Conservation (phyloP, 1,140 invertebrate genomes). For the Druon quercuslanigerum region DNA sequence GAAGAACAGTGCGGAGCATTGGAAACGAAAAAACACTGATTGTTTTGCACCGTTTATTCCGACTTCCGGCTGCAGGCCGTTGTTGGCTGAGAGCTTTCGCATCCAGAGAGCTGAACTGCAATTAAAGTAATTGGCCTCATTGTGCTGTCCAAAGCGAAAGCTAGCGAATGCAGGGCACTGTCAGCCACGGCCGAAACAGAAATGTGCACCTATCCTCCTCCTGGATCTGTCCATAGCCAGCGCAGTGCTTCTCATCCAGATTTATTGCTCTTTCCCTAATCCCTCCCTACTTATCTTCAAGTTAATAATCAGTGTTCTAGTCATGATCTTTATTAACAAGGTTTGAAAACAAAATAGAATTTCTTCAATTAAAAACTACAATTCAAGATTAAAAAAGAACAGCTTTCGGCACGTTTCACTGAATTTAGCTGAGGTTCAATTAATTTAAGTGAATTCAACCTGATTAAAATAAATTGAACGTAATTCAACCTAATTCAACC, state of each 20-base stretch:
- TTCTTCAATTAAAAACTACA: not conserved
- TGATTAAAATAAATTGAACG: no score
- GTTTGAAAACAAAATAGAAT: not conserved
- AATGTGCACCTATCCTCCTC: slow-evolving; percentile 47
- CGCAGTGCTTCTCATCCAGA: slow-evolving; percentile 33
- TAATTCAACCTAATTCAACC: no score
- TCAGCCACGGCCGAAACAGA: slow-evolving; percentile 47
- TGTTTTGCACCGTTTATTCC: slow-evolving; percentile 66
- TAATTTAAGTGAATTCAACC: no score
- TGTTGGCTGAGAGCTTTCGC: slow-evolving; percentile 65
- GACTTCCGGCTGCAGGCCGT: slow-evolving; percentile 62
- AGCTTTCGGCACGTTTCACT: no score
- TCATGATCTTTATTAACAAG: not conserved
- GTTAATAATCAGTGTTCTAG: not conserved
- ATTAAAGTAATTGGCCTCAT: slow-evolving; percentile 72
- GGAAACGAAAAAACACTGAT: slow-evolving; percentile 56
- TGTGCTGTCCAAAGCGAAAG: slow-evolving; percentile 69
- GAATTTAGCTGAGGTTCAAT: no score
- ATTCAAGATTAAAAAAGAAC: no score
- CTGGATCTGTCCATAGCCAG: slow-evolving; percentile 40
- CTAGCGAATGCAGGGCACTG: slow-evolving; percentile 59
- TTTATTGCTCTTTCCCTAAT: not conserved
- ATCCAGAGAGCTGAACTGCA: slow-evolving; percentile 64
- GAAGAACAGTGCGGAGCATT: not conserved
- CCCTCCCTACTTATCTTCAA: slow-evolving; percentile 10